Base-by-base conservation (phyloP, 2,113 vertebrate species). In the Cyprinodon tularosa region DNA sequence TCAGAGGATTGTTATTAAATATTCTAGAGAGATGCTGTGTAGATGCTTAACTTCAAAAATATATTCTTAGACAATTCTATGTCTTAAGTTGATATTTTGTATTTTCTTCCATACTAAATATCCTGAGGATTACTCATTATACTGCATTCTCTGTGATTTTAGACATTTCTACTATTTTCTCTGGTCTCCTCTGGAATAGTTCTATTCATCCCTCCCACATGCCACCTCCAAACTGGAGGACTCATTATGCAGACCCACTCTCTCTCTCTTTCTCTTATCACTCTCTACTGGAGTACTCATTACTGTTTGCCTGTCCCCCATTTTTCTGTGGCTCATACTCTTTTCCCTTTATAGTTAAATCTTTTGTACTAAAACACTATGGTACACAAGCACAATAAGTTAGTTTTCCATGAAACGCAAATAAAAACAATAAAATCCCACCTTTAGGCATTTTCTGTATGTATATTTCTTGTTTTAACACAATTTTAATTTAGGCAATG, bases 231-330 rank as follows among this genome's bases (percentile, higher is more conserved):
- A 81, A 84, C 83, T 80, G 77, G 81, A 89, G 81, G 78, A 88
- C 78, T 92, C 89, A 89, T 92, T 90, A 90, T 84, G 83, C 80
- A 74, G 82, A 77, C 89, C 67, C 62, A 62, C 81, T 90, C 77
- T 78, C 47, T 66, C 83, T 82, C 80, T 17, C 65, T 83, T 78
- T 84, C 85, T 88, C 86, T 90, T 87, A 90, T 92, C 86, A 82
- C 70, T 88, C 90, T 88, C 87, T 74, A 80, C 83, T 87, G 86
- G 89, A 90, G 89, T 62, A 88, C 81, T 89, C 88, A 90, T 90
- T 92, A 86, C 80, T 57, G 83, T 78, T 73, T 60, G 65, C 78
- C 75, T 77, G 78, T 85, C 86, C 59, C 77, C 82, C 77, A 84
- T 71, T 71, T 74, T 80, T 80, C 17, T 68, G n/a, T 67, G 83